These are phyloP conservation scores for Hippocampus zosterae DNA, from an alignment of 2,113 vertebrate genomes.

Conservation along the genomic window DNA sequence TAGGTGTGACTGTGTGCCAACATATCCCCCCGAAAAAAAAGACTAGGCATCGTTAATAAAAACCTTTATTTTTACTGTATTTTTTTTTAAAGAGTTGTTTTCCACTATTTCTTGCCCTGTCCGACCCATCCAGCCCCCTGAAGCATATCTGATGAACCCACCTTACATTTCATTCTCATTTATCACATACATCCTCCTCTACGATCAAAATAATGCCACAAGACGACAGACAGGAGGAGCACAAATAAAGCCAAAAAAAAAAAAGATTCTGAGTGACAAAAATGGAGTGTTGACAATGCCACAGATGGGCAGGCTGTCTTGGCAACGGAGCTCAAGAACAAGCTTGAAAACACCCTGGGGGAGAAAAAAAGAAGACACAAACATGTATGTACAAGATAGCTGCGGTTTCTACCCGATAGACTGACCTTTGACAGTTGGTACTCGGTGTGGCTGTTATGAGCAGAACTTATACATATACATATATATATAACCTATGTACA, in stretches of 20 bases:
- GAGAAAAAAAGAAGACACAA: not conserved
- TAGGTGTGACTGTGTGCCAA: too few species aligned
- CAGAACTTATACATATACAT: slow-evolving; percentile 64
- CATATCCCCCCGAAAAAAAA: slow-evolving; percentile 20
- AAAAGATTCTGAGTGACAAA: slow-evolving; percentile 14
- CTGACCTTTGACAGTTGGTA: slow-evolving; percentile 14
- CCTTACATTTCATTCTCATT: slow-evolving; percentile 23
- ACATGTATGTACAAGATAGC: slow-evolving; percentile 57
- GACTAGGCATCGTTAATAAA: slow-evolving; percentile 64
- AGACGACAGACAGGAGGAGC: not conserved
- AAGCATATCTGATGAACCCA: slow-evolving; percentile 33
- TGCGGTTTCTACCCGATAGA: slow-evolving; percentile 21
- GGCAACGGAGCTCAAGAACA: slow-evolving; percentile 53
- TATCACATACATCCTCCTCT: slow-evolving; percentile 61
- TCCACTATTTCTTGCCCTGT: slow-evolving; percentile 43
- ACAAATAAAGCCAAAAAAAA: too few species aligned
- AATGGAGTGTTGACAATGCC: slow-evolving; percentile 67
- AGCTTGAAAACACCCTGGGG: slow-evolving; percentile 57
- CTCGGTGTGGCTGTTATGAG: slow-evolving; percentile 53
- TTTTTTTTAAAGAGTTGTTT: slow-evolving; percentile 55
- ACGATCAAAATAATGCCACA: slow-evolving; percentile 73
- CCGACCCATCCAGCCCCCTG: slow-evolving; percentile 42
- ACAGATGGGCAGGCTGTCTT: slow-evolving; percentile 4
- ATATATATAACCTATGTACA: slow-evolving; percentile 69
- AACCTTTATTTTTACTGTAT: slow-evolving; percentile 71